Base-by-base conservation (phyloP, 1,140 invertebrate species). In the Cherax quadricarinatus region DNA sequence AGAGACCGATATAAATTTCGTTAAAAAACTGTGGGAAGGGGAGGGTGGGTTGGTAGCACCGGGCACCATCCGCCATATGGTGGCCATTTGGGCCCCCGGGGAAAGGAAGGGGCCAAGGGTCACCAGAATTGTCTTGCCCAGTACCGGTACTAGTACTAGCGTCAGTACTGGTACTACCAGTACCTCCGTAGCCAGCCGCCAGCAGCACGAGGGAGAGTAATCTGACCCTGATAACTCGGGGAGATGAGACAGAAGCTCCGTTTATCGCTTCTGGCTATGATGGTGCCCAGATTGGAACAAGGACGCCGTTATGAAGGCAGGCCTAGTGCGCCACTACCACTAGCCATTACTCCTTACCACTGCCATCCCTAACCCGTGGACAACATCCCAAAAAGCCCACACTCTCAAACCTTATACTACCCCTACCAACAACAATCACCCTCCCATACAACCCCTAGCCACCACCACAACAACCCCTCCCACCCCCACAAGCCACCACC, bases 1-100 rank as follows among this genome's bases (percentile, higher is more conserved):
- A 57, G 53, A 10, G 53, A 14, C 0, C 30, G 30, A 41, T 10
- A 57, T 57, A 1, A 57, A 3, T 57, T 57, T 57, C 53, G 14
- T 57, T 57, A 57, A 57, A 57, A 57, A 57, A 57, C 53, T 66
- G 62, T 21, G 12, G 62, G 62, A 16, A 16, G 53, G 82, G 3
- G 79, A 81, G 14, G 53, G 24, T 4, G 53, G 21, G 82, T 60
- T 84, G 82, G 82, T 60, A 84, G 82, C 53, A 24, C 24, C 21
- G 53, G 53, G 82, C 82, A 53, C 53, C 82, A 84, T 84, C 82
- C 30, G 24, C 82, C 82, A 84, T 84, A 84, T 84, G 82, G 82
- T 84, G 82, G 82, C 51, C 53, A 84, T 84, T 84, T 84, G 82
- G 49, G 82, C 18, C 53, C 82, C 82, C 7, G 18, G n/a, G 82